phyloP scores from a whole-genome alignment of 2,888 invertebrate species.

The Eupithecia subumbrata region DNA sequence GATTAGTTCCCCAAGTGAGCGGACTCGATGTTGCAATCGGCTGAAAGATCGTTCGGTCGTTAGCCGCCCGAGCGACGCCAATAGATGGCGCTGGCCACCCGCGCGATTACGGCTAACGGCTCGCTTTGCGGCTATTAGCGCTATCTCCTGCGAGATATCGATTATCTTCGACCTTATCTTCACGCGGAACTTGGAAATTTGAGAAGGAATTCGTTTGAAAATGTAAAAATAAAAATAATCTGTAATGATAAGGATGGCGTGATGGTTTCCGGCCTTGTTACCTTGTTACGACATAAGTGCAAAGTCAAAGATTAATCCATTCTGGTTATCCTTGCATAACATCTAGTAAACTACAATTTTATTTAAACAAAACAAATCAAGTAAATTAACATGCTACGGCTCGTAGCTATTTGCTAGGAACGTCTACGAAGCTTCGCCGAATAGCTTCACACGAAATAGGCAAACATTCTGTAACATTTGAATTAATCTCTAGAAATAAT shows the following conservation, averaged over 20 bases:
- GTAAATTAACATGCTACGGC: background rate
- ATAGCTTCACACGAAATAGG: background rate
- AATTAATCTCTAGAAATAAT: background rate
- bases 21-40: background rate
- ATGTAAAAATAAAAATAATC: background rate
- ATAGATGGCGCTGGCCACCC: constrained; percentile 1
- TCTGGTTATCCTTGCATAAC: background rate
- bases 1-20: background rate
- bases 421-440: background rate
- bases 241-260: background rate
- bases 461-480: background rate
- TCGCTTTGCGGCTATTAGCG: background rate
- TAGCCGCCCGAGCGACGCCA: background rate
- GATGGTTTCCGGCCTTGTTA: background rate
- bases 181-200: background rate
- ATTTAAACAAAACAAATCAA: background rate
- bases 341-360: background rate
- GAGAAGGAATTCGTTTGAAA: background rate
- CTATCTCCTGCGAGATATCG: background rate
- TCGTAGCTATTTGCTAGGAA: background rate
- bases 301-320: background rate
- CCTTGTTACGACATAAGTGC: background rate
- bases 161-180: background rate
- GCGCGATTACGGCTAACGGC: background rate
- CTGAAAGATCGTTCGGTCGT: background rate